Percentiles rank a stretch among this genome's conserved stretches.
These are phyloP conservation scores for Alectoris magna DNA, from an alignment of 2,797 vertebrate genomes.

Conservation along the genomic window DNA sequence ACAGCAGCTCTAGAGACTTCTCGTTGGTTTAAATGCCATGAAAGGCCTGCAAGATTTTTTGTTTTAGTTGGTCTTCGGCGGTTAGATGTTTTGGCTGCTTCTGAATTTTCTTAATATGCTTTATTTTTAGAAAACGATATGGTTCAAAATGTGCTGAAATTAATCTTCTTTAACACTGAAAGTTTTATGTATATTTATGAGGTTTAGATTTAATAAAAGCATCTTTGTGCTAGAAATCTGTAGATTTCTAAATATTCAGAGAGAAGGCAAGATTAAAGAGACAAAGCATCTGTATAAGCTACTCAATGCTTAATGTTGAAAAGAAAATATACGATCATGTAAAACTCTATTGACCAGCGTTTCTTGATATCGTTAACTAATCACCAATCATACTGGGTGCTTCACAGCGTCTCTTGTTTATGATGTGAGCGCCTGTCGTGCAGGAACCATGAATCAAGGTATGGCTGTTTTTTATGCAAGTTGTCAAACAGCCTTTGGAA, in stretches of 20 bases:
- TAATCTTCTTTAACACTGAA: background rate
- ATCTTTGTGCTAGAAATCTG: background rate
- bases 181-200: background rate
- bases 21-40: background rate
- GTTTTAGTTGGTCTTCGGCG: background rate
- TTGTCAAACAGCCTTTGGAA: background rate
- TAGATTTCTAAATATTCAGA: background rate
- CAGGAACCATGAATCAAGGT: background rate
- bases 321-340: background rate
- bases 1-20: accelerated
- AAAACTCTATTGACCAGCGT: background rate
- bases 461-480: background rate
- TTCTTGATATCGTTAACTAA: background rate
- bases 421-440: background rate
- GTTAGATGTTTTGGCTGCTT: background rate
- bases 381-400: background rate
- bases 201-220: background rate
- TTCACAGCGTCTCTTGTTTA: background rate
- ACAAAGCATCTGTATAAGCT: background rate
- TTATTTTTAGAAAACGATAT: background rate
- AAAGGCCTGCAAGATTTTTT: background rate
- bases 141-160: background rate
- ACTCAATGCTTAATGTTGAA: background rate
- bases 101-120: background rate
- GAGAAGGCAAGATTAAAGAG: background rate